Evolutionary conservation across 2,888 invertebrate genomes (phyloP).

Genomic region (Pachymerium ferrugineum): DNA sequence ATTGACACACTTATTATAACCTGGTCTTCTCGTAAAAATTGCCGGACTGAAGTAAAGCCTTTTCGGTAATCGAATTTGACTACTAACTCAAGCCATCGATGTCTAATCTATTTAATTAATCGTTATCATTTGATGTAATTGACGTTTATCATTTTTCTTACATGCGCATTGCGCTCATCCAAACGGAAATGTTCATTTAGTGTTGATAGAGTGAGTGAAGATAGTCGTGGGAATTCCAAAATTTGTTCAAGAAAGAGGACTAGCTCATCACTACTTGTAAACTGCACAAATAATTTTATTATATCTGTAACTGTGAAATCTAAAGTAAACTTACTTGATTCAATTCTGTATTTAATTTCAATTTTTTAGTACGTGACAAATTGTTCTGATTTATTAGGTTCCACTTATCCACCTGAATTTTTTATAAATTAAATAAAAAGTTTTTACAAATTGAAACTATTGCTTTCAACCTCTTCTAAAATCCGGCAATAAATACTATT

Average conservation of each 20-base stretch:
- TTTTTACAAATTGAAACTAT: too few species aligned
- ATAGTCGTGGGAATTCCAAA: not conserved
- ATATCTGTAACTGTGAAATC: not conserved
- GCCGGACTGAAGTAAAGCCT: not conserved
- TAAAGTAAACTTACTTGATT: not conserved
- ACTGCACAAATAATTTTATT: not conserved
- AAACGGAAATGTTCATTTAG: not conserved
- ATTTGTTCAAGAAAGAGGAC: not conserved
- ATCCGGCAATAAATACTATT: not conserved
- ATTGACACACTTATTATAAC: too few species aligned
- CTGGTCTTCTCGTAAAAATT: slow-evolving; percentile 12
- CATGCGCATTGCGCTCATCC: not conserved
- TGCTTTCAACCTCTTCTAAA: not conserved
- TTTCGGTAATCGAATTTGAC: not conserved
- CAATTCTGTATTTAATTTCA: not conserved
- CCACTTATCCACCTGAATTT: not conserved
- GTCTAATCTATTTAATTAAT: too few species aligned
- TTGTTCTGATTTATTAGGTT: not conserved
- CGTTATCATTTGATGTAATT: too few species aligned
- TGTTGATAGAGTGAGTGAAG: not conserved
- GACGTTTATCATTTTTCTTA: too few species aligned
- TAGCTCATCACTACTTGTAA: not conserved
- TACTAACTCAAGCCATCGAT: slow-evolving; percentile 3
- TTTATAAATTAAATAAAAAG: not conserved
- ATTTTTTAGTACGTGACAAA: not conserved